Base-by-base conservation (phyloP, 2,888 invertebrate species). In the Epinotia demarniana region DNA sequence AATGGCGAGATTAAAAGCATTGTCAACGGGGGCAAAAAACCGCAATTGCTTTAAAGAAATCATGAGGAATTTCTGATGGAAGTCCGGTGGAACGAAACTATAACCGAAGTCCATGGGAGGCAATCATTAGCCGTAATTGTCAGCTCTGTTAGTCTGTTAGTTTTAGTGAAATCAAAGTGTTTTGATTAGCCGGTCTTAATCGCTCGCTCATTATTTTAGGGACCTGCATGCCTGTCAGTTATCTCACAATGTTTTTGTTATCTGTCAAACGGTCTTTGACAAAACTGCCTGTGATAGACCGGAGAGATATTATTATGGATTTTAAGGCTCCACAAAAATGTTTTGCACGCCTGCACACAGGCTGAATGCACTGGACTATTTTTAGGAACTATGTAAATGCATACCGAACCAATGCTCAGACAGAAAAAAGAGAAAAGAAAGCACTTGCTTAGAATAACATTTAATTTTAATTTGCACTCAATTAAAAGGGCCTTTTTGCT, bases 1-100 rank as follows among this genome's bases (percentile, higher is more conserved):
- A 87, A 83, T 82, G 83, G 81, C 66, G 79, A 79, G 83, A 84
- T 84, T 82, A 83, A 81, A 80, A 71, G 77, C 77, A 74, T 77
- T 77, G 77, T 77, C 70, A 67, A 72, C 71, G 75, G 74, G 75
- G 67, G 67, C 75, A 75, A 75, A 75, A 75, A 75, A 75, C 46
- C 27, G 71, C 55, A 58, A 58, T 64, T 39, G 53, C 60, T 69
- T 66, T 67, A 72, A 75, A 75, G 71, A 71, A 71, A 72, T 75
- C 57, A 5, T 61, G 46, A 67, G 66, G 72, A 67, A 72, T 75
- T 71, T 27, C 33, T 72, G 55, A 67, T 75, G 61, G 66, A 55
- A 75, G 75, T 60, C 67, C 55, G 71, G 75, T 61, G 72, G 58
- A 66, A 64, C 64, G 53, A 61, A 71, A 60, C 60, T 64, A 60